Base-by-base conservation (phyloP, 2,797 vertebrate species). In the Florisuga fusca region DNA sequence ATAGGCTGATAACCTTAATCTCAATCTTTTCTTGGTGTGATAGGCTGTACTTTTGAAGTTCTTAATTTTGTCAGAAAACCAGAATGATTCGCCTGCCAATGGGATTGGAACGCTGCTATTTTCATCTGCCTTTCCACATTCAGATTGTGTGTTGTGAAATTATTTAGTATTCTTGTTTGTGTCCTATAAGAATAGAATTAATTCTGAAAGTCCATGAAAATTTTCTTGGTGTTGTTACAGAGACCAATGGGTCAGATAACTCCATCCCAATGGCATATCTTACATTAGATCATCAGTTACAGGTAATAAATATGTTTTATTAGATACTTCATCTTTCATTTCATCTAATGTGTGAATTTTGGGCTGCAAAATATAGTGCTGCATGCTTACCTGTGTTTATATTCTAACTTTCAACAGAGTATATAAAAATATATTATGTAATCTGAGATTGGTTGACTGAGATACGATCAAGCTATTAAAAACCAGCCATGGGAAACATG, bases 241-340 rank as follows among this genome's bases (percentile, higher is more conserved):
- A 99, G 98, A 99, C 98, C 94, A 99, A 99, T 92, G 99, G 99
- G 90, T 99, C 99, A 59, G 99, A 99, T 98, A 99, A 99, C 98
- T 99, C 99, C 84, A 99, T 99, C 98, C 99, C 99, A 95, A 99
- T 99, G 99, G 99, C 99, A 14, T 99, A 99, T 97, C 99, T 99
- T 94, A 99, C 99, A 69, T 98, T 99, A 98, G 99, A 99, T 98
- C 99, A 99, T 97, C 99, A 99, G 96, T 98, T 99, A 87, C 99
- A 99, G 99, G 99, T 99, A 98, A 97, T 90, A 88, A 90, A 64
- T 11, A 27, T 19, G 10, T 17, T 95, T 69, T 76, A 31, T 94
- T 46, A 62, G 66, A 50, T 67, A 19, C 53, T 94, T 85, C 77
- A 46, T 57, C 69, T 87, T 68, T 38, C 20, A 14, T 79, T 92